Percentiles rank a stretch among this genome's conserved stretches.
These are phyloP conservation scores for Siniperca chuatsi DNA, from an alignment of 2,113 vertebrate genomes.

Conservation along the genomic window DNA sequence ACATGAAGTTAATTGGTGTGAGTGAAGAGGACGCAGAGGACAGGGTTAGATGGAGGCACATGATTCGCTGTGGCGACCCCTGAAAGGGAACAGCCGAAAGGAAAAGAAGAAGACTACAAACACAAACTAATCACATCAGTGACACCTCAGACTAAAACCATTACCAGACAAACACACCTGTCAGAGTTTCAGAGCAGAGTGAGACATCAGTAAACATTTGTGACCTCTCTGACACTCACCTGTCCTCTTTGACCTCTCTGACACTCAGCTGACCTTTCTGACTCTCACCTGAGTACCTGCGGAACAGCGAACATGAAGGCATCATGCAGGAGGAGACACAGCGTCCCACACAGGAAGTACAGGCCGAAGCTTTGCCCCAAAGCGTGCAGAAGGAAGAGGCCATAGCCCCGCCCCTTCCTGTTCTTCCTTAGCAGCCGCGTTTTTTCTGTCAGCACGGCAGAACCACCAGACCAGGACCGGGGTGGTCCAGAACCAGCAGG, in stretches of 20 bases:
- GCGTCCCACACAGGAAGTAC: slow-evolving; percentile 85
- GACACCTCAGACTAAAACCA: too few relatives aligned
- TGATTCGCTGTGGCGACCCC: too few relatives aligned
- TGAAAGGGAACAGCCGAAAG: too few relatives aligned
- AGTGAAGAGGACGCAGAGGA: too few relatives aligned
- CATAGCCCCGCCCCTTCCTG: slow-evolving; percentile 46
- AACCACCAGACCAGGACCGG: background rate
- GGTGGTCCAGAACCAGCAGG: background rate
- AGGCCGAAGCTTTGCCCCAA: slow-evolving; percentile 83
- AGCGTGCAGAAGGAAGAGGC: slow-evolving; percentile 74
- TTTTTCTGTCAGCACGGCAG: slow-evolving; percentile 73
- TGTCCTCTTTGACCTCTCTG: too few relatives aligned
- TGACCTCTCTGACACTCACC: too few relatives aligned
- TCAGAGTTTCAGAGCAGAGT: too few relatives aligned
- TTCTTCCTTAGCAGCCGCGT: slow-evolving; percentile 75
- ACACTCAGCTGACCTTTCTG: background rate
- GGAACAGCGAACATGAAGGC: slow-evolving; percentile 89
- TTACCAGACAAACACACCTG: too few relatives aligned
- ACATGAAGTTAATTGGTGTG: too few relatives aligned
- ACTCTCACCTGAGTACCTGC: slow-evolving; percentile 87
- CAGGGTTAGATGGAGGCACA: too few relatives aligned
- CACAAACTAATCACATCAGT: background rate
- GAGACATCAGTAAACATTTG: too few relatives aligned
- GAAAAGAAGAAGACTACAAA: background rate
- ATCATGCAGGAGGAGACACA: slow-evolving; percentile 85